phyloP scores from a whole-genome alignment of 2,113 vertebrate genomes.

The Anser brachyrhynchus region DNA sequence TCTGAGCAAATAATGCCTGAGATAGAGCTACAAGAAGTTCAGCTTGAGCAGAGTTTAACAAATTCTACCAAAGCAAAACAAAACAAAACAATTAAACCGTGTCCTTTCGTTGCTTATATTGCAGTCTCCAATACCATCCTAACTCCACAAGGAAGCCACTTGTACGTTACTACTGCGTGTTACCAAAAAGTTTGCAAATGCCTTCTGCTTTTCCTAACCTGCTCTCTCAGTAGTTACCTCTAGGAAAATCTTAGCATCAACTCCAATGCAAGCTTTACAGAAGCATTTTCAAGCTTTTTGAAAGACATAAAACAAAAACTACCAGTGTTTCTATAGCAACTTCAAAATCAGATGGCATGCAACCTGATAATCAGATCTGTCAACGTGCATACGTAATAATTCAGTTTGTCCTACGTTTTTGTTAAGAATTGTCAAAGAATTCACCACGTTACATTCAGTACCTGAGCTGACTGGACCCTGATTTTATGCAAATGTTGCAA shows the following conservation, averaged over 20 bases:
- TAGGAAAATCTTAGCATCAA: not conserved
- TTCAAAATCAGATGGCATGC: not conserved
- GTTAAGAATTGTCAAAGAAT: not conserved
- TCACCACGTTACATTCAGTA: fast-evolving
- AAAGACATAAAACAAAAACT: not conserved
- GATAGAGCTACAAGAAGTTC: not conserved
- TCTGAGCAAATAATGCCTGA: not conserved
- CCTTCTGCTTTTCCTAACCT: not conserved
- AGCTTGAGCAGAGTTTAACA: not conserved
- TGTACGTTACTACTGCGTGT: not conserved
- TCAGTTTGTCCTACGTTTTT: not conserved
- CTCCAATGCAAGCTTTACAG: not conserved
- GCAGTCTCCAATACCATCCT: not conserved
- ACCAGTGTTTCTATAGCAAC: not conserved
- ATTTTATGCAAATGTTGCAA: not conserved
- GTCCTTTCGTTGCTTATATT: not conserved
- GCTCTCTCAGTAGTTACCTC: not conserved
- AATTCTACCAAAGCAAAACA: not conserved
- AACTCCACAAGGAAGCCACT: not conserved
- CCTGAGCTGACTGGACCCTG: not conserved
- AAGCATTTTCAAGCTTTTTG: not conserved
- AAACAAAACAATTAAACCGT: not conserved
- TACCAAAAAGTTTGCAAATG: not conserved
- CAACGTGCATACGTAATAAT: not conserved
- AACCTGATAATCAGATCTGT: not conserved